phyloP scores from a whole-genome alignment of 2,888 invertebrate genomes.

The Diaprepes abbreviatus region DNA sequence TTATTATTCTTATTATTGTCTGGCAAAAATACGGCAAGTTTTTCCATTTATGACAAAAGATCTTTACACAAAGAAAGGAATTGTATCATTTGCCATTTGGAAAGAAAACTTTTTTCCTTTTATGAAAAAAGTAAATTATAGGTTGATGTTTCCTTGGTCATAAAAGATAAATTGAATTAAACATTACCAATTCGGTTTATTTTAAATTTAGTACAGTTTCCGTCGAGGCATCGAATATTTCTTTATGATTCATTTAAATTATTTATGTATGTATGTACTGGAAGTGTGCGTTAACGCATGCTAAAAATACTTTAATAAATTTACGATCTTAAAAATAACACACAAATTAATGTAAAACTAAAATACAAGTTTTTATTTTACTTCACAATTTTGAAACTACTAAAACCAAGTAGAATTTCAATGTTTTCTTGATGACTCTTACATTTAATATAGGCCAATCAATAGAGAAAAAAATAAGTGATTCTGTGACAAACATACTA shows the following conservation, averaged over 20 bases:
- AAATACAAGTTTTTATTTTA: too few species aligned
- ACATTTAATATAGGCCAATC: too few species aligned
- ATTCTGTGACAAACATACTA: too few species aligned
- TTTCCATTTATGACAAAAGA: background rate
- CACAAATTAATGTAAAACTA: background rate
- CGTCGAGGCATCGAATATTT: background rate
- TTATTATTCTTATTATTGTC: conserved; percentile 4
- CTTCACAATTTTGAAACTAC: too few species aligned
- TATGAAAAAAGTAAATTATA: background rate
- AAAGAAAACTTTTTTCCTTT: background rate
- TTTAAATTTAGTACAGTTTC: background rate
- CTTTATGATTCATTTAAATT: background rate
- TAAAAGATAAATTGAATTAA: background rate
- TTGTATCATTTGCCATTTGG: background rate
- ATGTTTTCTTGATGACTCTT: too few species aligned
- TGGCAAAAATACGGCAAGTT: background rate
- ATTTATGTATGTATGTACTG: background rate
- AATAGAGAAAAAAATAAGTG: too few species aligned
- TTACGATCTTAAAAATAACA: background rate
- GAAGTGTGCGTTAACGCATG: too few species aligned
- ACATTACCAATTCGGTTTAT: background rate
- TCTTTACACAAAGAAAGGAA: background rate
- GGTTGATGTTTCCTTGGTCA: background rate
- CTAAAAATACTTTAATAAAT: background rate
- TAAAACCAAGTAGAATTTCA: too few species aligned